Percentiles rank a stretch among this genome's conserved stretches.
These are phyloP conservation scores for Apeira syringaria DNA, from an alignment of 2,888 invertebrate species.

Conservation along the genomic window DNA sequence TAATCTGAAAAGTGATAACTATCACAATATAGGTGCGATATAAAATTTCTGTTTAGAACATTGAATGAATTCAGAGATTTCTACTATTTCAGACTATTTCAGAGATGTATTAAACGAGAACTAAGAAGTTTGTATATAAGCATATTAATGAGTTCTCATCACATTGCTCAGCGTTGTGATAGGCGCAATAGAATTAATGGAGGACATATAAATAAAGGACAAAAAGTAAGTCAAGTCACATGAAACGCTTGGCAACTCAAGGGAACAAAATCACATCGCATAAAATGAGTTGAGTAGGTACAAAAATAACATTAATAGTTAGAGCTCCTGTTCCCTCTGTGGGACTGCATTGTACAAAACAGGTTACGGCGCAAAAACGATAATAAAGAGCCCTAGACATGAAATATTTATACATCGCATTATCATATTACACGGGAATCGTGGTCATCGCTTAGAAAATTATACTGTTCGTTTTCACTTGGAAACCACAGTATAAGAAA, in stretches of 20 bases:
- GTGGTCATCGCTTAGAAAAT: constrained; percentile 79
- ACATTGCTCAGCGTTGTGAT: no score
- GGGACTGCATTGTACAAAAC: constrained; percentile 63
- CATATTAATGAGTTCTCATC: no score
- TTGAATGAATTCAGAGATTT: no score
- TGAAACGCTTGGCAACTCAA: constrained; percentile 12
- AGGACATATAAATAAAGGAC: background rate
- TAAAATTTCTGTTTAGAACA: no score
- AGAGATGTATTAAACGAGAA: no score
- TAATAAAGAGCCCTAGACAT: constrained; percentile 69
- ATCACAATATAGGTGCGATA: no score
- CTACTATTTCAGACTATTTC: no score
- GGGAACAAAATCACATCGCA: constrained; percentile 22
- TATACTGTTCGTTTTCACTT: constrained; percentile 77
- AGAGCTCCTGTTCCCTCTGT: constrained; percentile 57
- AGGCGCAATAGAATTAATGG: no score
- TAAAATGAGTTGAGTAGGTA: constrained; percentile 33
- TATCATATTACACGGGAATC: constrained; percentile 82
- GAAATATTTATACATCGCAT: constrained; percentile 79
- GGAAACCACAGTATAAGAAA: constrained; percentile 55
- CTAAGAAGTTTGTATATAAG: no score
- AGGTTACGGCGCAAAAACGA: constrained; percentile 74
- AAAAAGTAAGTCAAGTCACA: background rate
- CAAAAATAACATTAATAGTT: constrained; percentile 58
- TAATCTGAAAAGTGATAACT: no score